These are phyloP conservation scores for Pampusana beccarii DNA, from an alignment of 2,113 vertebrate genomes.

Conservation along the genomic window DNA sequence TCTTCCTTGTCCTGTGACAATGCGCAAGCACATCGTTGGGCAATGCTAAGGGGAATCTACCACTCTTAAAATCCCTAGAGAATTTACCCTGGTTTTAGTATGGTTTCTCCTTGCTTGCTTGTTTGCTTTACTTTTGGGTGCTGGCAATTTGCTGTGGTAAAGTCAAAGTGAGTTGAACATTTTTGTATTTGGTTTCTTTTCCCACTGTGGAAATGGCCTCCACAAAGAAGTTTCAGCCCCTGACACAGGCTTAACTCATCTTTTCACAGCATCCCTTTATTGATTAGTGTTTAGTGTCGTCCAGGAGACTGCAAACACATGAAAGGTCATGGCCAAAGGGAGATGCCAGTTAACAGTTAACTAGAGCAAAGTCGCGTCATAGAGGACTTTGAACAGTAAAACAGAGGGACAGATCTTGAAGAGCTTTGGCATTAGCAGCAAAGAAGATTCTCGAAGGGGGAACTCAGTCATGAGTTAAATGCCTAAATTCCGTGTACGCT, in stretches of 20 bases:
- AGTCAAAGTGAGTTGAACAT: background rate
- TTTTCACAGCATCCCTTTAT: background rate
- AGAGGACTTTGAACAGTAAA: slow-evolving; percentile 17
- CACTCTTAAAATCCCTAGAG: background rate
- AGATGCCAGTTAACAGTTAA: slow-evolving; percentile 37
- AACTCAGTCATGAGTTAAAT: background rate
- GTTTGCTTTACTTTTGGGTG: background rate
- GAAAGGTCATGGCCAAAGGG: background rate
- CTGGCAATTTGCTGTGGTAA: background rate
- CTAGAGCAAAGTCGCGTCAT: background rate
- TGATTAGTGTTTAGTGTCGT: background rate
- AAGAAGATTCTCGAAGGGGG: background rate
- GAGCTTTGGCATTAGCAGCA: background rate
- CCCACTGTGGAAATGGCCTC: background rate
- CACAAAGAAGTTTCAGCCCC: background rate
- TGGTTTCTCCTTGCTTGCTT: background rate
- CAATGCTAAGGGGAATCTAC: background rate
- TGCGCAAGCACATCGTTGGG: background rate
- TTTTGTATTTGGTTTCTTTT: slow-evolving; percentile 1
- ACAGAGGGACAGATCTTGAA: background rate
- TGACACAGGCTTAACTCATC: background rate
- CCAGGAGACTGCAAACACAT: background rate
- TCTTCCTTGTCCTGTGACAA: background rate
- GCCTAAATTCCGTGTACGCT: background rate
- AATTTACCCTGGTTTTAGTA: background rate